These are phyloP conservation scores for Rhineura floridana DNA, from an alignment of 2,113 vertebrate genomes.

Conservation along the genomic window DNA sequence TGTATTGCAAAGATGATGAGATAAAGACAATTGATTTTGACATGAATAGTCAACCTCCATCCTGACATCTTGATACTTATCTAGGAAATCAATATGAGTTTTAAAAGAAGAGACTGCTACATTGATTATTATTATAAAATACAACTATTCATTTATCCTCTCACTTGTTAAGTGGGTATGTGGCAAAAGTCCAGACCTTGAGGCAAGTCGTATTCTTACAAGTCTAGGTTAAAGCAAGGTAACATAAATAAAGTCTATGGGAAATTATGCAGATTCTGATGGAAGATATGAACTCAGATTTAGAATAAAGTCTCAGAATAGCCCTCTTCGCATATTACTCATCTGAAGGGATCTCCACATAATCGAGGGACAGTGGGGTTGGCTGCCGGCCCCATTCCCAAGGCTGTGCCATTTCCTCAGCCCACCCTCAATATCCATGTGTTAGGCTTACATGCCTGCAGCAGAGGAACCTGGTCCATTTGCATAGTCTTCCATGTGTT, in stretches of 20 bases:
- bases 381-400: neutral
- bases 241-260: neutral
- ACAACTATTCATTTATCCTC: neutral
- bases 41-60: slow-evolving; percentile 45
- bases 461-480: neutral
- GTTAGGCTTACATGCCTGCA: neutral
- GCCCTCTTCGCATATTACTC: neutral
- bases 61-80: slow-evolving; percentile 31
- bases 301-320: neutral
- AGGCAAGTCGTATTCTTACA: slow-evolving; percentile 10
- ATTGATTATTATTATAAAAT: slow-evolving; percentile 7
- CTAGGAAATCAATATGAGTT: slow-evolving; percentile 22
- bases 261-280: neutral
- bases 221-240: neutral
- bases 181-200: slow-evolving; percentile 13
- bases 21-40: slow-evolving; percentile 40
- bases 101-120: neutral
- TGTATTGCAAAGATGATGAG: neutral
- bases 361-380: neutral
- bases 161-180: neutral
- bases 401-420: neutral
- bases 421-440: neutral
- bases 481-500: neutral
- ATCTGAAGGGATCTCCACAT: neutral
- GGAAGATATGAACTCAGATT: neutral